Evolutionary conservation across 2,113 vertebrate species (phyloP).

Genomic region (Crotophaga sulcirostris): DNA sequence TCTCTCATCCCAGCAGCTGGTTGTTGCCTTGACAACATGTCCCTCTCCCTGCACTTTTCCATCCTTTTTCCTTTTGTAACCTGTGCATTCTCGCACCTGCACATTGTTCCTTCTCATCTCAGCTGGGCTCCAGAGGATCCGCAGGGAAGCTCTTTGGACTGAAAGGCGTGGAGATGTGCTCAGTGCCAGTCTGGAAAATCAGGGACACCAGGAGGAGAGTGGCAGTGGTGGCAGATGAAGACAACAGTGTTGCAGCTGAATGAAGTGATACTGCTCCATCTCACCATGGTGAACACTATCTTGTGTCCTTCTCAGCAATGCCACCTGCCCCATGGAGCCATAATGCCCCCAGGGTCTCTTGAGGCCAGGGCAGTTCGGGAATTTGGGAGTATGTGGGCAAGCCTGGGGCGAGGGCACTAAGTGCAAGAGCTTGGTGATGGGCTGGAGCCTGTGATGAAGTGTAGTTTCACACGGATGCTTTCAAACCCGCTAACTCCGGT

Average conservation of each 20-base stretch:
- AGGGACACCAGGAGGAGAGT: accelerated
- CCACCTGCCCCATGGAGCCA: accelerated
- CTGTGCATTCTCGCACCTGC: neutral
- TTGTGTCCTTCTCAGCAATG: neutral
- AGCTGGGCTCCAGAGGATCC: accelerated
- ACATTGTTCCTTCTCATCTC: accelerated
- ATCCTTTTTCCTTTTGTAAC: neutral
- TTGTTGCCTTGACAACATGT: neutral
- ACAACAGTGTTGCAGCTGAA: neutral
- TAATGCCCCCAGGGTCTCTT: neutral
- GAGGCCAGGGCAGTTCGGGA: neutral
- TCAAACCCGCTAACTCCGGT: no score
- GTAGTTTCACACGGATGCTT: no score
- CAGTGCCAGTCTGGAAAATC: neutral
- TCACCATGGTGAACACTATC: accelerated
- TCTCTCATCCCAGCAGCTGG: neutral
- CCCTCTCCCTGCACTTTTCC: neutral
- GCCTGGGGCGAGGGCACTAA: neutral
- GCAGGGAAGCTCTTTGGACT: neutral
- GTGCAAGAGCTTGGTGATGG: no score
- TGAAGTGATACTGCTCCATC: neutral
- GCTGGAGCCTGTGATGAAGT: no score
- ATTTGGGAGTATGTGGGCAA: neutral
- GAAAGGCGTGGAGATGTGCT: neutral
- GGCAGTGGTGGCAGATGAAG: accelerated